These are phyloP conservation scores for Podabrus alpinus DNA, from an alignment of 2,888 invertebrate species.

Conservation along the genomic window DNA sequence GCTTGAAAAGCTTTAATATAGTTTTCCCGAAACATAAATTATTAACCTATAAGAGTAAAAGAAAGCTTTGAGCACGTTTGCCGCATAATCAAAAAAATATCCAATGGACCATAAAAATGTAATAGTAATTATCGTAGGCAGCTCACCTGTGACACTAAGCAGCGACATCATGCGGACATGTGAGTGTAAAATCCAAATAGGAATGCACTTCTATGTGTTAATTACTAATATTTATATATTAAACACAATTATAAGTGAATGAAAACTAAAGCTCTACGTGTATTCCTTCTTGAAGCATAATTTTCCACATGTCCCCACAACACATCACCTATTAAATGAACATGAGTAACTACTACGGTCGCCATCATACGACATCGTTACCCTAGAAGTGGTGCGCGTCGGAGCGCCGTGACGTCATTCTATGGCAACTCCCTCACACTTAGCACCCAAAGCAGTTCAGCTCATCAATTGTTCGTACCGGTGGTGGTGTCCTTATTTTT, in stretches of 20 bases:
- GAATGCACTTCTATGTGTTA: slow-evolving; percentile 22
- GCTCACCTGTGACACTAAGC: slow-evolving; percentile 50
- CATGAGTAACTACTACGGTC: slow-evolving; percentile 36
- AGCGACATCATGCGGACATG: slow-evolving; percentile 48
- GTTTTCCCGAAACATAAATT: neutral
- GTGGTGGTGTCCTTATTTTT: neutral
- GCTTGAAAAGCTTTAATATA: neutral
- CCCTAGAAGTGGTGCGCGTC: slow-evolving; percentile 40
- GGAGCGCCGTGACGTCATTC: slow-evolving; percentile 54
- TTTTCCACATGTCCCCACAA: slow-evolving; percentile 34
- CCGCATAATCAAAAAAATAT: neutral
- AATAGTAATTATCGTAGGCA: slow-evolving; percentile 2
- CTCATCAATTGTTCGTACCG: slow-evolving; percentile 18
- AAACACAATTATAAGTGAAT: neutral
- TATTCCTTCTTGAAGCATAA: slow-evolving; percentile 35
- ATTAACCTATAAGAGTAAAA: neutral
- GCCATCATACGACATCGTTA: slow-evolving; percentile 40
- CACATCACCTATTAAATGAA: slow-evolving; percentile 28
- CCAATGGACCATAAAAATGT: neutral
- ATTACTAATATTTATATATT: neutral
- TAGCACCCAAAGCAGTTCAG: slow-evolving; percentile 38
- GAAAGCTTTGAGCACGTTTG: neutral
- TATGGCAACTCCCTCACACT: slow-evolving; percentile 47
- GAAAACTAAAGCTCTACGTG: slow-evolving; percentile 16
- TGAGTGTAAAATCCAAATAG: slow-evolving; percentile 31